phyloP scores from a whole-genome alignment of 2,797 vertebrate genomes.

The Danio jaintianensis region DNA sequence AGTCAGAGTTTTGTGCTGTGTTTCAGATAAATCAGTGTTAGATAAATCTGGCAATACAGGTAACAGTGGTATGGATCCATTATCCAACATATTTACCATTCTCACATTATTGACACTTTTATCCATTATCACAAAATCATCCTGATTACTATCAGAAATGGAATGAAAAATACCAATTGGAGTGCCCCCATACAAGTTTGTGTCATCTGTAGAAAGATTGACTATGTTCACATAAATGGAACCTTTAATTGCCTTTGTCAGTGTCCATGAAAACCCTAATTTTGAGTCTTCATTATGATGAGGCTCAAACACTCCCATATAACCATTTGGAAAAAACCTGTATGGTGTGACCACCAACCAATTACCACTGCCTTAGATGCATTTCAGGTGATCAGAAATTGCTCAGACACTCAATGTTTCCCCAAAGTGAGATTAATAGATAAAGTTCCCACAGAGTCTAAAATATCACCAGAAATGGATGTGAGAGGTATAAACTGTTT shows the following conservation, averaged over 20 bases:
- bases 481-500: background rate
- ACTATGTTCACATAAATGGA: background rate
- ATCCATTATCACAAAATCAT: background rate
- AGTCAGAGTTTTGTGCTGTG: background rate
- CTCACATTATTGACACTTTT: background rate
- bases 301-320: background rate
- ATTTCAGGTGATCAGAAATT: constrained; percentile 13
- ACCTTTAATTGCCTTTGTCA: background rate
- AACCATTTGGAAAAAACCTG: background rate
- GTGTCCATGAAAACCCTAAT: background rate
- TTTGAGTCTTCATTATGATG: background rate
- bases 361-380: background rate
- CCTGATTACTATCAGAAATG: background rate
- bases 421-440: background rate
- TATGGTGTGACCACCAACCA: background rate
- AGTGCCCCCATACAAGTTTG: background rate
- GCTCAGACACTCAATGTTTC: background rate
- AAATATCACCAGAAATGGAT: constrained; percentile 1
- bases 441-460: constrained; percentile 3
- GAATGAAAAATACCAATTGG: background rate
- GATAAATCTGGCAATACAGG: background rate
- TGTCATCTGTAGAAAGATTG: background rate
- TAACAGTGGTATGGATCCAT: background rate
- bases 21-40: background rate
- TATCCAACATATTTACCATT: background rate